Evolutionary conservation across 2,797 vertebrate species (phyloP).

Genomic region (Trachops cirrhosus): DNA sequence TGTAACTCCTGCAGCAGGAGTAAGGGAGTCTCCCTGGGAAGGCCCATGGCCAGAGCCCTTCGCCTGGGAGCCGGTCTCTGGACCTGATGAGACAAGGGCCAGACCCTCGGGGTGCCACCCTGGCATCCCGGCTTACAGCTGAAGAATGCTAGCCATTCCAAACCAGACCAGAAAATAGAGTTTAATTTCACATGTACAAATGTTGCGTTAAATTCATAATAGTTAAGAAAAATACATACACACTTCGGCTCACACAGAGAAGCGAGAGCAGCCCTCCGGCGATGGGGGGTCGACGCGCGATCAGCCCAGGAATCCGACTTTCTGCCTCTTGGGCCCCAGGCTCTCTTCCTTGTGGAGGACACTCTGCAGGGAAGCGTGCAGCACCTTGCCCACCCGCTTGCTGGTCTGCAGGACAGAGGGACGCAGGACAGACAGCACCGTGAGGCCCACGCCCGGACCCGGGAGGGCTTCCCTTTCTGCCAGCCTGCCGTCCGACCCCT

Average conservation of each 20-base stretch:
- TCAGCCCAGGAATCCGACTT: constrained; percentile 88
- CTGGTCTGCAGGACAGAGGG: constrained; percentile 85
- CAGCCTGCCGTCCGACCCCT: background rate
- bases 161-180: background rate
- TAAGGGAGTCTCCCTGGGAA: fast-evolving
- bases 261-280: background rate
- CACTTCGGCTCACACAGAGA: background rate
- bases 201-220: background rate
- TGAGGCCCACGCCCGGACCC: constrained; percentile 38
- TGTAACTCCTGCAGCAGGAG: background rate
- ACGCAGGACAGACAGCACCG: background rate
- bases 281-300: background rate
- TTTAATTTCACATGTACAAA: constrained; percentile 76
- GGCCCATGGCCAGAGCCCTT: fast-evolving
- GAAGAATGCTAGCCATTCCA: background rate
- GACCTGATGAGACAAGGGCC: background rate
- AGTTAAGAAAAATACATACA: constrained; percentile 63
- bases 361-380: constrained; percentile 91
- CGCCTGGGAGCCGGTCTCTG: background rate
- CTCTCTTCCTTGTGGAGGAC: constrained; percentile 92
- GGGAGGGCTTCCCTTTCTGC: background rate
- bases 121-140: background rate
- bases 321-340: constrained; percentile 87
- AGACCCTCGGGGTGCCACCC: fast-evolving
- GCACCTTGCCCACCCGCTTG: constrained; percentile 92